These are phyloP conservation scores for Sminthurinus signatus DNA, from an alignment of 1,140 invertebrate genomes.

Conservation along the genomic window DNA sequence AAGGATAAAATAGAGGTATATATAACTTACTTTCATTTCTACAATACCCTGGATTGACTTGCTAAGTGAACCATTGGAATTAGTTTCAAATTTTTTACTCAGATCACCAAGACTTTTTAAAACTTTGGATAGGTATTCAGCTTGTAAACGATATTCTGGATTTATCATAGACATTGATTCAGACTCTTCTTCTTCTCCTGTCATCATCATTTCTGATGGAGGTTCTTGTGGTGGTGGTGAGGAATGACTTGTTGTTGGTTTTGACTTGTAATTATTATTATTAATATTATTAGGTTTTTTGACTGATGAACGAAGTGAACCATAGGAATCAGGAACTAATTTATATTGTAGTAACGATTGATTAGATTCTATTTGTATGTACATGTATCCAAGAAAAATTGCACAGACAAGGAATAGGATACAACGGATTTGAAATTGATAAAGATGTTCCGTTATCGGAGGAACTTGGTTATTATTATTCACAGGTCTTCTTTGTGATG, in stretches of 20 bases:
- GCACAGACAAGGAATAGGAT: not conserved
- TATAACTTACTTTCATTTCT: constrained; percentile 3
- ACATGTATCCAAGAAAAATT: not conserved
- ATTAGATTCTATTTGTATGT: not conserved
- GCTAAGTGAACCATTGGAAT: not conserved
- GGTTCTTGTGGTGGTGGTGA: not conserved
- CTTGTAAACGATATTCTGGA: not conserved
- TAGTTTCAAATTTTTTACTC: not conserved
- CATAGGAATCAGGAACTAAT: not conserved
- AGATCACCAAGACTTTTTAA: constrained; percentile 2
- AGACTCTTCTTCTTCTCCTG: not conserved
- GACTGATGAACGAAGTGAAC: not conserved
- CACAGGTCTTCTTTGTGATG: too few relatives aligned
- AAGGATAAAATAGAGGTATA: too few relatives aligned
- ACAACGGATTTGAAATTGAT: not conserved
- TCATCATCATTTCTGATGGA: not conserved
- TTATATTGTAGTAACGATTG: not conserved
- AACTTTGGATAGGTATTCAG: constrained; percentile 10
- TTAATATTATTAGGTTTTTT: not conserved
- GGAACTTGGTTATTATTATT: too few relatives aligned
- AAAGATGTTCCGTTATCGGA: too few relatives aligned
- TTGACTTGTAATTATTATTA: not conserved
- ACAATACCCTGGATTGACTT: constrained; percentile 1
- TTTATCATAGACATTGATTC: not conserved
- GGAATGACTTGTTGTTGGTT: not conserved